These are phyloP conservation scores for Diabrotica undecimpunctata DNA, from an alignment of 1,140 invertebrate species.

Conservation along the genomic window DNA sequence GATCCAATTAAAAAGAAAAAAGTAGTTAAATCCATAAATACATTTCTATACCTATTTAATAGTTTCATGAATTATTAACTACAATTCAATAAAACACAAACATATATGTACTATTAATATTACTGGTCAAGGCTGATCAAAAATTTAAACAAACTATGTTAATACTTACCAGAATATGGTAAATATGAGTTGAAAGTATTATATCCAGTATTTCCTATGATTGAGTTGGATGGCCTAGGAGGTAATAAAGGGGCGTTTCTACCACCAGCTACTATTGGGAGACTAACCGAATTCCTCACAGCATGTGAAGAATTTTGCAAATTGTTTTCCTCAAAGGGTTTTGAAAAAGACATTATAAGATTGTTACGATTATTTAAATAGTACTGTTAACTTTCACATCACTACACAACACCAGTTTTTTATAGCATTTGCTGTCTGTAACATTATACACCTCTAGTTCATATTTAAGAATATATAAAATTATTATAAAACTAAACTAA, in stretches of 20 bases:
- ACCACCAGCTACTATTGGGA: constrained; percentile 8
- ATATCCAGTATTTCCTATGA: constrained; percentile 17
- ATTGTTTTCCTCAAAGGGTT: constrained; percentile 13
- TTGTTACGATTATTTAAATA: background rate
- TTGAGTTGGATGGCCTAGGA: constrained; percentile 36
- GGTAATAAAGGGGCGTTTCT: constrained; percentile 38
- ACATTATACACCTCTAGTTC: too few species aligned
- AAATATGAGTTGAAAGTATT: constrained; percentile 28
- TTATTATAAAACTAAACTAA: too few species aligned
- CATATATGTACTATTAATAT: background rate
- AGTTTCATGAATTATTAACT: background rate
- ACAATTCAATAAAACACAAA: background rate
- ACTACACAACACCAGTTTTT: background rate
- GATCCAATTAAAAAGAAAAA: background rate
- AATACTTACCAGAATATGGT: constrained; percentile 25
- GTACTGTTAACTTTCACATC: constrained; percentile 9
- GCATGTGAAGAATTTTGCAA: constrained; percentile 34
- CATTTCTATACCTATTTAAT: background rate
- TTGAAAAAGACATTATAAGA: constrained; percentile 11
- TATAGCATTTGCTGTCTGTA: too few species aligned
- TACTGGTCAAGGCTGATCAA: background rate
- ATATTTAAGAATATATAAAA: too few species aligned
- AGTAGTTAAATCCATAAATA: background rate
- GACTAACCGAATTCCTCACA: constrained; percentile 23
- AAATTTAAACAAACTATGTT: background rate